A percentile compares a stretch with the other conserved stretches of the same genome.
phyloP scores from a whole-genome alignment of 2,797 vertebrate genomes.

The Phrynocephalus guinanensis region DNA sequence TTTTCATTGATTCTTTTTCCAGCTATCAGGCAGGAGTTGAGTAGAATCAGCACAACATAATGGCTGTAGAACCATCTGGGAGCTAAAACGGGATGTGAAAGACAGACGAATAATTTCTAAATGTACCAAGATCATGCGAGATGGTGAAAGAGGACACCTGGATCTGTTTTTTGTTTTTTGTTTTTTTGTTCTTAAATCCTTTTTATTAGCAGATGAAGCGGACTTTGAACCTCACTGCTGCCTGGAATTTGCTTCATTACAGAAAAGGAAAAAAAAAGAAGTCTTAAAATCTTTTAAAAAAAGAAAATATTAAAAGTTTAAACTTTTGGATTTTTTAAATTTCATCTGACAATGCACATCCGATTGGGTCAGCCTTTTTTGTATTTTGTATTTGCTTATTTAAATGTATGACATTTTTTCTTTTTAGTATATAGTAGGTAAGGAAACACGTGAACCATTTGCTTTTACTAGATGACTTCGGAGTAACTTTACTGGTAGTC shows the following conservation, averaged over 20 bases:
- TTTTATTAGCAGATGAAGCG: conserved; percentile 91
- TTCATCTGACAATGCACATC: conserved; percentile 88
- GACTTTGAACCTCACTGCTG: conserved; percentile 90
- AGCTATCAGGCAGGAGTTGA: conserved; percentile 97
- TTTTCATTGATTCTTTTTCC: not conserved
- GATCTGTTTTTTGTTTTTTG: conserved; percentile 80
- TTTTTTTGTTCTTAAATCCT: conserved; percentile 82
- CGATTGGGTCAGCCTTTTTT: conserved; percentile 88
- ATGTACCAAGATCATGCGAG: conserved; percentile 79
- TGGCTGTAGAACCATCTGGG: conserved; percentile 69
- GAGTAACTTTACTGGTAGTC: conserved; percentile 79
- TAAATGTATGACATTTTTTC: conserved; percentile 85
- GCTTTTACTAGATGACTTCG: conserved; percentile 83
- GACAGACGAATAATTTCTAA: conserved; percentile 76
- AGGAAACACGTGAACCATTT: conserved; percentile 80
- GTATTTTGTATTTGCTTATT: conserved; percentile 91
- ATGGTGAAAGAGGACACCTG: conserved; percentile 86
- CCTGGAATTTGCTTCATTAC: conserved; percentile 82
- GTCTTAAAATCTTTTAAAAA: conserved; percentile 74
- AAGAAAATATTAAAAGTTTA: conserved; percentile 78
- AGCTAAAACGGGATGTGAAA: conserved; percentile 69
- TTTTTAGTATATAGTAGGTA: conserved; percentile 82
- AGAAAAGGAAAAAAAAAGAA: conserved; percentile 67
- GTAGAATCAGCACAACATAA: conserved; percentile 95
- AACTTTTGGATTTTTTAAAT: conserved; percentile 91